These are phyloP conservation scores for Rhombomys opimus DNA, from an alignment of 2,113 vertebrate genomes.

Conservation along the genomic window DNA sequence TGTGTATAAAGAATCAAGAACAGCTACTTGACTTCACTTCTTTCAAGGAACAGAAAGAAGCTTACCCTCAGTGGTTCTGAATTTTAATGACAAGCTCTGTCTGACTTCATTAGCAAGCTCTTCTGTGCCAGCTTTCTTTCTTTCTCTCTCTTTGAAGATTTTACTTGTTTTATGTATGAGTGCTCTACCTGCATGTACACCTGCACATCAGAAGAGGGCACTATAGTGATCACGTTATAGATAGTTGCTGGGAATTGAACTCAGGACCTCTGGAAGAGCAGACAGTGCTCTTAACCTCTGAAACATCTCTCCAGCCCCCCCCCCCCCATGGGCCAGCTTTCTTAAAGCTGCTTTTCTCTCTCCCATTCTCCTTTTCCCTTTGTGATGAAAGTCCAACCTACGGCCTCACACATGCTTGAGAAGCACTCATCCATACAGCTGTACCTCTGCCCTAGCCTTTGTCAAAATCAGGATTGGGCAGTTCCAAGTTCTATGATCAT, in stretches of 20 bases:
- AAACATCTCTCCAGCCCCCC: no score
- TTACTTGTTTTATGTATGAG: no score
- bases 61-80: not conserved
- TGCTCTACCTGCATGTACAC: no score
- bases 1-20: no score
- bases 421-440: not conserved
- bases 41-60: not conserved
- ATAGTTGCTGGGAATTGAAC: no score
- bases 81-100: not conserved
- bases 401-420: not conserved
- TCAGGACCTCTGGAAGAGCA: no score
- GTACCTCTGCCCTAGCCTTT: not conserved
- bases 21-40: not conserved
- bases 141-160: no score
- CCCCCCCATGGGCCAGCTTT: not conserved
- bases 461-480: not conserved
- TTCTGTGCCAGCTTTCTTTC: not conserved
- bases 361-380: not conserved
- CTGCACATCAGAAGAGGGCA: no score
- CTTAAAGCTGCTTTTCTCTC: not conserved
- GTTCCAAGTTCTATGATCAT: not conserved
- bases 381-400: not conserved
- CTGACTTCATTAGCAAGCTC: not conserved
- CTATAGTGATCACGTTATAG: no score
- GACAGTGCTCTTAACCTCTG: no score